A percentile compares a stretch with the other conserved stretches of the same genome.
Conservation (phyloP, 2,113 vertebrate species). For the Cricetomys ansorgei region DNA sequence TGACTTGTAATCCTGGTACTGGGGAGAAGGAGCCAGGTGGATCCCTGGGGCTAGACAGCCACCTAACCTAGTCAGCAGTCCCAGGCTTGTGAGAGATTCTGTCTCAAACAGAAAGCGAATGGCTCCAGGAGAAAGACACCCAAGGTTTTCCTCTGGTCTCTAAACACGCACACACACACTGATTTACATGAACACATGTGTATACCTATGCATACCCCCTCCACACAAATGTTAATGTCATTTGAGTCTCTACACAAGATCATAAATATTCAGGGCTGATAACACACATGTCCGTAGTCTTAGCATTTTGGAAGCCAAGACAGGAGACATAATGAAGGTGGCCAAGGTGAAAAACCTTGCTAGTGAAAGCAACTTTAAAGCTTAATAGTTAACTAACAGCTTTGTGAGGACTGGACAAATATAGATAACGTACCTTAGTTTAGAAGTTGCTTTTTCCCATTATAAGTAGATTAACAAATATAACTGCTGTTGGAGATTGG, state of each 20-base stretch:
- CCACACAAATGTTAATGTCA: background rate
- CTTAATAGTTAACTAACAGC: background rate
- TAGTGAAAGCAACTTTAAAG: background rate
- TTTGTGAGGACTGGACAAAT: background rate
- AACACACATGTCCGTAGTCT: background rate
- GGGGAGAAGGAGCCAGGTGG: background rate
- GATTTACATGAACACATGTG: too few relatives aligned
- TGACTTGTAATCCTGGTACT: background rate
- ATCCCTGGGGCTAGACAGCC: background rate
- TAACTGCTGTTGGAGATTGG: background rate
- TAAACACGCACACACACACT: background rate
- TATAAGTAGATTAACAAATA: background rate
- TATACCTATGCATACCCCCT: background rate
- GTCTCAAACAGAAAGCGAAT: background rate
- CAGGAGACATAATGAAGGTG: background rate
- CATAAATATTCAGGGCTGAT: background rate
- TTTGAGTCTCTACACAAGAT: background rate
- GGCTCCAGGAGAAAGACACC: background rate
- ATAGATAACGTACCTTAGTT: background rate
- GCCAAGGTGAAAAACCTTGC: background rate
- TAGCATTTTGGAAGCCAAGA: background rate
- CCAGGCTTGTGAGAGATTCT: background rate
- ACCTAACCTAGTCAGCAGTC: background rate
- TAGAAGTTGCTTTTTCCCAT: background rate
- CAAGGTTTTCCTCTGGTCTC: background rate